Base-by-base conservation (phyloP, 2,888 invertebrate species). In the Silvanus unidentatus region DNA sequence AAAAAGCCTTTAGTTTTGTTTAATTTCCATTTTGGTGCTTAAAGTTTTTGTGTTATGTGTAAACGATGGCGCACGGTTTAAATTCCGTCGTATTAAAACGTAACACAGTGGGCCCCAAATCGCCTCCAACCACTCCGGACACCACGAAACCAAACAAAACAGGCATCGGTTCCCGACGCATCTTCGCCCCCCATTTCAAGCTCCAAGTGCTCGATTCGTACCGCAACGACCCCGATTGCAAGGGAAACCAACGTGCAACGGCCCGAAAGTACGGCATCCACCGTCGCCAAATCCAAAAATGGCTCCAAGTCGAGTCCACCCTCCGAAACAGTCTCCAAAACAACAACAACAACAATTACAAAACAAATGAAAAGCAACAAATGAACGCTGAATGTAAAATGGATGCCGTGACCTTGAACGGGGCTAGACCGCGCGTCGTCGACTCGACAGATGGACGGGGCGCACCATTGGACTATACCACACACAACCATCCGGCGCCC, bases 181-280 rank as follows among this genome's bases (percentile, higher is more conserved):
- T 91, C 65, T 92, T 91, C 72, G 84, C 91, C 65, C 88, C 90
- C 59, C 85, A 88, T 71, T 92, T 91, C 72, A 92, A 91, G 72
- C 76, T 91, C 55, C 88, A 88, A 77, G 91, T 92, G 58, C 77
- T 91, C 54, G 89, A 90, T 70, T 90, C 91, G 36, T 92, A 90
- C 70, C 78, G 90, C 54, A 81, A 84, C 60, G 91, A 92, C 68
- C 79, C 83, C 35, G 91, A 91, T 69, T 91, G 91, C 72, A 86
- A 89, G 63, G 90, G 90, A 40, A 92, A 91, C 71, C 91, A 91
- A 70, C 79, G 91, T 42, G 91, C 91, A 2, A 92, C 91, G 12
- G 91, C 91, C 48, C 80, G 91, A 63, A 92, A 92, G 72, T 92
- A 90, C 71, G 88, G 88, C 46, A 91, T 92, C 54, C 91, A 92